Evolutionary conservation across 2,797 vertebrate genomes (phyloP).

Genomic region (Gobio occitaniae): DNA sequence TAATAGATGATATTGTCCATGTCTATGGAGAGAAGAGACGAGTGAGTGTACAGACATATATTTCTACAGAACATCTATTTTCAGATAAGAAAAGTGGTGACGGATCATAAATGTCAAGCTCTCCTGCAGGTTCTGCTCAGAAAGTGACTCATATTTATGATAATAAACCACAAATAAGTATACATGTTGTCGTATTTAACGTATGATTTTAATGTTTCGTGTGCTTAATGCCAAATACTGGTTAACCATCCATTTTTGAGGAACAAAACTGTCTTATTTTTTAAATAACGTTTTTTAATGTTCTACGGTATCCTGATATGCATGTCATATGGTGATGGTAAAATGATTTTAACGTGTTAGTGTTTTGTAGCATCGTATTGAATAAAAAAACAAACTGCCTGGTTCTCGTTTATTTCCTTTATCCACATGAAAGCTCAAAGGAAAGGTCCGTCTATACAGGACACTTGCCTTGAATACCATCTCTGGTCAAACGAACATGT

Average conservation of each 20-base stretch:
- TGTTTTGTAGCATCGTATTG: slow-evolving; percentile 79
- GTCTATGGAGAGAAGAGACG: slow-evolving; percentile 17
- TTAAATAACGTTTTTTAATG: slow-evolving; percentile 71
- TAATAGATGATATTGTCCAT: neutral
- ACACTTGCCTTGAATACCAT: neutral
- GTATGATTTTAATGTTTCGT: slow-evolving; percentile 67
- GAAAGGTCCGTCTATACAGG: neutral
- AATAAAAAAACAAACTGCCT: slow-evolving; percentile 69
- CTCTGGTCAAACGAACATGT: neutral
- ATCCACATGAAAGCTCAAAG: slow-evolving; percentile 45
- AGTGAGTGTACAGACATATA: slow-evolving; percentile 66
- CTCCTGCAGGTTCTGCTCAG: slow-evolving; percentile 55
- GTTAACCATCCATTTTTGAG: slow-evolving; percentile 76
- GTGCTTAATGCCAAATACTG: slow-evolving; percentile 82
- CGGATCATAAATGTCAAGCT: slow-evolving; percentile 67
- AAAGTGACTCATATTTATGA: slow-evolving; percentile 70
- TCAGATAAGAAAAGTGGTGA: slow-evolving; percentile 65
- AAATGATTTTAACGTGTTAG: slow-evolving; percentile 75
- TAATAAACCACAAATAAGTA: slow-evolving; percentile 66
- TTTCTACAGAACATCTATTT: slow-evolving; percentile 79
- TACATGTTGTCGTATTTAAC: slow-evolving; percentile 65
- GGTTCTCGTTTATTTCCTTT: slow-evolving; percentile 63
- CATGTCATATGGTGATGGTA: slow-evolving; percentile 77
- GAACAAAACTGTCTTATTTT: slow-evolving; percentile 67
- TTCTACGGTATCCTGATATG: slow-evolving; percentile 73